These are phyloP conservation scores for Orbicella faveolata DNA, from an alignment of 64 coral and sea anemone genomes.

Conservation along the genomic window DNA sequence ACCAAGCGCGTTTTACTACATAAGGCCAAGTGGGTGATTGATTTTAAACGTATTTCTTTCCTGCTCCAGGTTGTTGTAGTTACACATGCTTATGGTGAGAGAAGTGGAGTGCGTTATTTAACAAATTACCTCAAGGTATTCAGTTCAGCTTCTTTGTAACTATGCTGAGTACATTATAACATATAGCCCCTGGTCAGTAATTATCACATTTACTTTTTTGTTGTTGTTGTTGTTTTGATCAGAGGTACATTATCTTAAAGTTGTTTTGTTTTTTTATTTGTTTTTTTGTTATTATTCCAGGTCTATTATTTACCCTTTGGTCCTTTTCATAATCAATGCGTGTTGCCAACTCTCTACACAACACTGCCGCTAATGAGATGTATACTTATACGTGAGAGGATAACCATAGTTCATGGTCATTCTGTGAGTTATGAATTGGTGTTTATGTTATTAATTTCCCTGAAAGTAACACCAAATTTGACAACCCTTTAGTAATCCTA, in stretches of 20 bases:
- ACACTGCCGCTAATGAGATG: conserved; percentile 88
- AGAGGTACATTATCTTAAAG: too few species aligned
- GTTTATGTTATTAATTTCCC: too few species aligned
- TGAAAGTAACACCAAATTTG: too few species aligned
- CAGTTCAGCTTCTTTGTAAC: not conserved
- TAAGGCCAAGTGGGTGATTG: too few species aligned
- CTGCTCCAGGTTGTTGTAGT: conserved; percentile 81
- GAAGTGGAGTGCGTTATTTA: conserved; percentile 92
- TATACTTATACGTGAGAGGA: conserved; percentile 89
- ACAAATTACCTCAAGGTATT: conserved; percentile 92
- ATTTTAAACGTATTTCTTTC: not conserved
- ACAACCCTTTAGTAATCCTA: too few species aligned
- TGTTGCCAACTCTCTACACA: conserved; percentile 89
- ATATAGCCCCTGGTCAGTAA: too few species aligned
- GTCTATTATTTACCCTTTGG: conserved; percentile 95
- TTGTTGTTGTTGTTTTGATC: too few species aligned
- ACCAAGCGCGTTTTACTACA: not conserved
- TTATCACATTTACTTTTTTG: too few species aligned
- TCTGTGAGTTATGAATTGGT: conserved; percentile 49
- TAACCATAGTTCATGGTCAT: conserved; percentile 94
- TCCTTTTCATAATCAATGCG: conserved; percentile 95
- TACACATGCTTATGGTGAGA: conserved; percentile 91
- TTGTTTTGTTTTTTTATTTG: too few species aligned
- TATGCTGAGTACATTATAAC: too few species aligned
- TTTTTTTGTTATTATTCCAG: conserved; percentile 9